Evolutionary conservation across 2,888 invertebrate genomes (phyloP), one percentile per base, ranked within the genome.

Genomic region (Eurytoma californica): DNA sequence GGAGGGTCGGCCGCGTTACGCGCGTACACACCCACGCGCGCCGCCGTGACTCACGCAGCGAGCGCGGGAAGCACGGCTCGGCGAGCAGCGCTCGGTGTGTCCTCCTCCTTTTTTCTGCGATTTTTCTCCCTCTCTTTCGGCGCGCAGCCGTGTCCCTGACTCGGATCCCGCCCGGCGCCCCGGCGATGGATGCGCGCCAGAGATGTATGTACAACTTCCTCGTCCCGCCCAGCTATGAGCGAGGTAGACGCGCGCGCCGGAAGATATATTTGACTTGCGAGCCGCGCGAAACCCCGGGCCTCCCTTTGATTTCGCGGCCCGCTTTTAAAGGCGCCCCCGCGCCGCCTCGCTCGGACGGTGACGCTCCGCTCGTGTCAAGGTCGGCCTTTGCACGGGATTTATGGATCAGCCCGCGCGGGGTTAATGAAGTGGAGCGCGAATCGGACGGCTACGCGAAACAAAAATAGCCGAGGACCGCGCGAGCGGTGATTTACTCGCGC

Each of bases 31-130:
- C 24, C 24, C 24, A 24, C 24, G 24, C 24, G 24, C 24, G 24
- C 24, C 24, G 39, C 39, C 39, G 39, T 39, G 39, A 39, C 7
- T 39, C 39, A 72, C 66, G 24, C 20, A 24, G 57, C 49, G 49
- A n/a, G n/a, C 49, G n/a, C 66, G 70, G 74, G 79, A 79, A 79
- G 51, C 74, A 79, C 66, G 79, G 70, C 65, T 75, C 74, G 79
- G 12, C 65, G 79, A 61, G 51, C 79, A 58, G 57, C 18, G 9
- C 12, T 16, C 47, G 7, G 60, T 16, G 30, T 30, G 16, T 24
- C 58, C 7, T 28, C 13, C 9, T 51, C 30, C 57, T 53, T 61
- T 61, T 69, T n/a, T 76, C 72, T 60, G 4, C 53, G 24, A 20
- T 74, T 65, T 74, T 58, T 57, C 47, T 47, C 63, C 69, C 65